A percentile compares a stretch with the other conserved stretches of the same genome.
phyloP scores from a whole-genome alignment of 2,797 vertebrate species.

The Acropternis orthonyx region DNA sequence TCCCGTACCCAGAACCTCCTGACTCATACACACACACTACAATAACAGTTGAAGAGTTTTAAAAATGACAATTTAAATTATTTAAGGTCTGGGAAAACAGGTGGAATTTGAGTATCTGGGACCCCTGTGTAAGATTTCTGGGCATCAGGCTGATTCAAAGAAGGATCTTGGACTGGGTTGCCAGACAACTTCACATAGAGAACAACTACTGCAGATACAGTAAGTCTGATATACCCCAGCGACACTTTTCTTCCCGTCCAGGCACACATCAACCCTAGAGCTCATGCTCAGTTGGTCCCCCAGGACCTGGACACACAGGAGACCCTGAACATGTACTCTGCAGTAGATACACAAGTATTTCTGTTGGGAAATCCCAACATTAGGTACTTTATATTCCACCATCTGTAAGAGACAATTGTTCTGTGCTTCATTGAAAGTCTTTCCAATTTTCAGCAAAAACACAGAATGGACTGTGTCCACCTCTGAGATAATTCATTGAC shows the following conservation, averaged over 20 bases:
- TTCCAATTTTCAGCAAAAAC: background rate
- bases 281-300: background rate
- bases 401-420: background rate
- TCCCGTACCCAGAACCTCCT: background rate
- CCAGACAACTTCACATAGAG: background rate
- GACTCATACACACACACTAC: rapidly evolving
- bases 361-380: background rate
- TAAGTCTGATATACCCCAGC: background rate
- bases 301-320: background rate
- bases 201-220: background rate
- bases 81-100: background rate
- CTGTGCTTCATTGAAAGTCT: background rate
- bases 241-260: background rate
- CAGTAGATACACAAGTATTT: background rate
- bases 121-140: background rate
- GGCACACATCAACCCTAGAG: background rate
- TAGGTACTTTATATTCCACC: background rate
- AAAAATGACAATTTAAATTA: background rate
- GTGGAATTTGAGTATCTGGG: background rate
- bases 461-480: background rate
- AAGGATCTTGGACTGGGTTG: background rate
- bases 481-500: background rate
- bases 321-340: background rate
- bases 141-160: background rate
- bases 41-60: background rate